These are phyloP conservation scores for Zosterops hypoxanthus DNA, from an alignment of 2,113 vertebrate species.

Conservation along the genomic window DNA sequence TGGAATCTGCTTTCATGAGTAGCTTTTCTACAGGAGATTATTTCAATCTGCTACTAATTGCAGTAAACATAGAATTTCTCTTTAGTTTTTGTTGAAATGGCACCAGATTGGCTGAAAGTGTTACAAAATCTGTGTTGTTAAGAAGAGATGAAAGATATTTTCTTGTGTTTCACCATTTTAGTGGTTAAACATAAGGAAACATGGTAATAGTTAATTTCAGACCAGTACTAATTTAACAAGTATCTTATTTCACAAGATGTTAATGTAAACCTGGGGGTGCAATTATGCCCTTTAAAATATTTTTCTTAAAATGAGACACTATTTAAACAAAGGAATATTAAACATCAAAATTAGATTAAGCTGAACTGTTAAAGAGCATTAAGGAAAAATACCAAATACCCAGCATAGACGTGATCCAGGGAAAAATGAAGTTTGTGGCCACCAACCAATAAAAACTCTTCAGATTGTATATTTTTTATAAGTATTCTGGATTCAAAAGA, in stretches of 20 bases:
- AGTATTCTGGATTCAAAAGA: background rate
- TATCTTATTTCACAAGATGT: slow-evolving; percentile 43
- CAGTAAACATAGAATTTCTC: background rate
- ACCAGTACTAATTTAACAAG: slow-evolving; percentile 32
- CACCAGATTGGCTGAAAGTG: background rate
- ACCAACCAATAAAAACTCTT: slow-evolving; percentile 33
- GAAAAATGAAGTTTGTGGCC: background rate
- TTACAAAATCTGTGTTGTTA: background rate
- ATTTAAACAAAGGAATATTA: slow-evolving; percentile 24
- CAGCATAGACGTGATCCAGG: background rate
- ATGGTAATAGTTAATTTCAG: slow-evolving; percentile 17
- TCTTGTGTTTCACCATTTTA: background rate
- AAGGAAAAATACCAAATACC: slow-evolving; percentile 4
- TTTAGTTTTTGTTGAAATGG: background rate
- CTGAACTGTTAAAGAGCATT: background rate
- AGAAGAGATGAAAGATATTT: background rate
- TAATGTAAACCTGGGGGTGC: slow-evolving; percentile 13
- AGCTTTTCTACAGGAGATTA: background rate
- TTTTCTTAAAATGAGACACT: slow-evolving; percentile 48
- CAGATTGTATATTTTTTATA: background rate
- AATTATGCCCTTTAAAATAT: slow-evolving; percentile 45
- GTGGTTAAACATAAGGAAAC: background rate
- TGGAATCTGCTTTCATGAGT: background rate
- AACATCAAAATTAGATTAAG: slow-evolving; percentile 39
- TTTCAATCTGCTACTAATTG: background rate